These are phyloP conservation scores for Cephus runcator DNA, from an alignment of 2,888 invertebrate species.

Conservation along the genomic window DNA sequence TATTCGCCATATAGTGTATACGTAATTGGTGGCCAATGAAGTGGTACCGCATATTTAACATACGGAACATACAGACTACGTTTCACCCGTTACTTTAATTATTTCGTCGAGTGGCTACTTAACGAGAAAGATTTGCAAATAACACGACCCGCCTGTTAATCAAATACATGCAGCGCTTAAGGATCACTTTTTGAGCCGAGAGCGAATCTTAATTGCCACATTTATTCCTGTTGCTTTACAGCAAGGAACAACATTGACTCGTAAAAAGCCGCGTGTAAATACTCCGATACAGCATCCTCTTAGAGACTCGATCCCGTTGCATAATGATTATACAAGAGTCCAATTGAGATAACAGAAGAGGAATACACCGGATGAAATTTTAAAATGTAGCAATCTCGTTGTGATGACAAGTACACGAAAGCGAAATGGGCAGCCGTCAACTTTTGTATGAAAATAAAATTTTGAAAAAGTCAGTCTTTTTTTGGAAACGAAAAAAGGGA, in stretches of 20 bases:
- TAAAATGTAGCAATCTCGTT: background rate
- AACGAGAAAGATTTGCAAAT: conserved; percentile 28
- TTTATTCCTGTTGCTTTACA: conserved; percentile 26
- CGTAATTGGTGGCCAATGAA: background rate
- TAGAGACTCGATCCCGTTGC: conserved; percentile 20
- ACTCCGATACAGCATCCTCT: conserved; percentile 17
- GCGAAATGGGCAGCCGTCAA: too few relatives aligned
- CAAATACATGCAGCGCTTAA: conserved; percentile 24
- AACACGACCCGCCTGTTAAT: conserved; percentile 35
- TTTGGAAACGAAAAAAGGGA: background rate
- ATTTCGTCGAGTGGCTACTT: conserved; percentile 27
- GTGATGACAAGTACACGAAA: background rate
- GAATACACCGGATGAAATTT: background rate
- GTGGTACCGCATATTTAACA: background rate
- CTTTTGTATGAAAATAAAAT: background rate
- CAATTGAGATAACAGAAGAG: background rate
- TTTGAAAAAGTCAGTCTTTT: background rate
- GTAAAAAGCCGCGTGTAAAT: background rate
- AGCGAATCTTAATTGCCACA: conserved; percentile 31
- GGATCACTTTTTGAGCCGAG: background rate
- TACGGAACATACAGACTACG: background rate
- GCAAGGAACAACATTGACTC: background rate
- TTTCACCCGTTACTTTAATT: conserved; percentile 19
- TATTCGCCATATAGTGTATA: background rate
- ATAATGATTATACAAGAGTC: background rate